phyloP scores from a whole-genome alignment of 2,797 vertebrate species.

The Sebastes taczanowskii region DNA sequence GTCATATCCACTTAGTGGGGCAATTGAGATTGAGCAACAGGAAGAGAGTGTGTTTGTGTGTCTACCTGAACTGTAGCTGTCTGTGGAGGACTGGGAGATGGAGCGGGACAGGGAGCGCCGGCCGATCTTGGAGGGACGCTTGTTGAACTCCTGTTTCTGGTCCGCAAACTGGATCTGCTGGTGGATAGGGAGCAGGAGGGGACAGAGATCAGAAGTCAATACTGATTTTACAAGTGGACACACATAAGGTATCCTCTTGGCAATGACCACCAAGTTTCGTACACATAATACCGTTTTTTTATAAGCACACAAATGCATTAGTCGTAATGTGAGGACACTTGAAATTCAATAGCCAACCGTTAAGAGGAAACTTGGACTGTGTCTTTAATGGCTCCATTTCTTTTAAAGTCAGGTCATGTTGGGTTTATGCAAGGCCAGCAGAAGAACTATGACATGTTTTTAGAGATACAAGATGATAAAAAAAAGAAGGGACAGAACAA shows the following conservation, averaged over 20 bases:
- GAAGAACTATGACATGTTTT: not conserved
- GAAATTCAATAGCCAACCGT: not conserved
- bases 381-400: not conserved
- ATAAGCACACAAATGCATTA: not conserved
- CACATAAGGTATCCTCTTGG: not conserved
- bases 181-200: not conserved
- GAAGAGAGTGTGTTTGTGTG: not conserved
- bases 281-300: not conserved
- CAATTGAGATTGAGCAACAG: not conserved
- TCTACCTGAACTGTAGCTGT: conserved; percentile 98
- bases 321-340: not conserved
- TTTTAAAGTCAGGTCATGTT: not conserved
- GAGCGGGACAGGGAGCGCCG: conserved; percentile 97
- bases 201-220: conserved; percentile 3
- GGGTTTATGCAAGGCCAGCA: not conserved
- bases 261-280: not conserved
- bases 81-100: conserved; percentile 98
- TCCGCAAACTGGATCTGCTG: conserved; percentile 97
- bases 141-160: conserved; percentile 99
- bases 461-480: not conserved
- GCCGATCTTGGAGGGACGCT: conserved; percentile 96
- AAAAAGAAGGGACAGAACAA: not conserved
- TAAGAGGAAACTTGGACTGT: not conserved
- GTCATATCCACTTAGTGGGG: not conserved
- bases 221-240: not conserved